Conservation (phyloP, 2,888 invertebrate species). For the Crepidodera aurea region DNA sequence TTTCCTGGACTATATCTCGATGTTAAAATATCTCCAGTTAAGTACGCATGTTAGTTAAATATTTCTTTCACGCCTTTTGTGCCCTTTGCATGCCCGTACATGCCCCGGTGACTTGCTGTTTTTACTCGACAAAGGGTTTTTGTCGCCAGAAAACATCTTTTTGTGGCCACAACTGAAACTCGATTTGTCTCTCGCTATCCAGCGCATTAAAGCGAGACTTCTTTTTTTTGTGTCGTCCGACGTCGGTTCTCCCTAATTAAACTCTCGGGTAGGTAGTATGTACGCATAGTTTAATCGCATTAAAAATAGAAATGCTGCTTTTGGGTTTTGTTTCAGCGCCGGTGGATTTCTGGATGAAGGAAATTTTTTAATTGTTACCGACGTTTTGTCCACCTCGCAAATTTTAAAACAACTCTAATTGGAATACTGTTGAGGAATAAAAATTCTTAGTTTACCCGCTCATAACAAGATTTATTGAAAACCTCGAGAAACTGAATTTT, state of each 20-base stretch:
- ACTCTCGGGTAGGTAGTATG: constrained; percentile 17
- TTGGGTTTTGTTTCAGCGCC: not conserved
- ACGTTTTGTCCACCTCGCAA: too few species aligned
- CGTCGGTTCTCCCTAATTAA: constrained; percentile 29
- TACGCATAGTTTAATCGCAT: constrained; percentile 7
- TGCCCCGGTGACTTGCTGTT: constrained; percentile 42
- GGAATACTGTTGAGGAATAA: too few species aligned
- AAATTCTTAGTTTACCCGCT: too few species aligned
- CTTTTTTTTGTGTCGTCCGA: constrained; percentile 12
- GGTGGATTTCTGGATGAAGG: too few species aligned
- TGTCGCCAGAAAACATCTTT: constrained; percentile 33
- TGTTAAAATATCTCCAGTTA: constrained; percentile 34
- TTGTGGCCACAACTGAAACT: constrained; percentile 26
- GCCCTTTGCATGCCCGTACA: constrained; percentile 27
- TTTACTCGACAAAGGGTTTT: constrained; percentile 26
- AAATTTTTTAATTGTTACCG: too few species aligned
- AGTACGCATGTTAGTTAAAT: constrained; percentile 40
- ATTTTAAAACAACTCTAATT: too few species aligned
- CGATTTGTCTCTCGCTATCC: constrained; percentile 24
- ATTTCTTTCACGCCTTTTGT: constrained; percentile 43
- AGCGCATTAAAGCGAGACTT: constrained; percentile 18
- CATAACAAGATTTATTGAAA: too few species aligned
- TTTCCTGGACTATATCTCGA: constrained; percentile 19
- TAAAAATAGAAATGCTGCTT: constrained; percentile 4
- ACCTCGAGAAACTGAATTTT: too few species aligned